These are phyloP conservation scores for Protonibea diacanthus DNA, from an alignment of 2,797 vertebrate genomes.

Conservation along the genomic window DNA sequence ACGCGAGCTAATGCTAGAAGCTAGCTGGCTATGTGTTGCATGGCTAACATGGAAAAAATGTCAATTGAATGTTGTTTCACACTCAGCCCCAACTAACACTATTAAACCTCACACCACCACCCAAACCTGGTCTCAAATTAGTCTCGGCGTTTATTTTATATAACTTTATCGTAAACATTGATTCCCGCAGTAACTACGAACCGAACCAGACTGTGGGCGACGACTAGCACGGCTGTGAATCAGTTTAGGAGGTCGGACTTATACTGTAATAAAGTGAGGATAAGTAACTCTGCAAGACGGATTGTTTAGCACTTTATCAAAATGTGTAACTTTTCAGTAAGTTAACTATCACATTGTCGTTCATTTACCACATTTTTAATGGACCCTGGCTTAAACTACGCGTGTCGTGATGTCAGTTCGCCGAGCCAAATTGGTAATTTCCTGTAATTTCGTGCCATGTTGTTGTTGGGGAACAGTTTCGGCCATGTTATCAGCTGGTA, in stretches of 20 bases:
- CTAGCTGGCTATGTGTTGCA: constrained; percentile 22
- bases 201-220: too few species aligned
- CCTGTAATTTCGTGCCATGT: constrained; percentile 4
- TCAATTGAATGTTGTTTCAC: neutral
- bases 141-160: neutral
- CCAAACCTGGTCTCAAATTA: accelerated
- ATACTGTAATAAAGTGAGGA: neutral
- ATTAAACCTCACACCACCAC: too few species aligned
- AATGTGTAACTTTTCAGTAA: too few species aligned
- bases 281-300: neutral
- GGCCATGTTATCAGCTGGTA: constrained; percentile 21
- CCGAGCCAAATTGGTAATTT: constrained; percentile 7
- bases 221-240: neutral
- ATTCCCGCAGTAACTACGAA: neutral
- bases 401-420: too few species aligned
- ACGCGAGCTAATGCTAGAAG: constrained; percentile 53
- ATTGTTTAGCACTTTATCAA: too few species aligned
- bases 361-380: neutral
- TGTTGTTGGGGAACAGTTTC: neutral
- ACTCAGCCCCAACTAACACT: too few species aligned
- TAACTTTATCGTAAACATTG: neutral
- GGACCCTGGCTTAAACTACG: neutral
- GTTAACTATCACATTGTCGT: neutral
- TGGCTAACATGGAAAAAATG: constrained; percentile 28
- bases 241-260: neutral